Base-by-base conservation (phyloP, 2,888 invertebrate genomes). In the Acleris sparsana region DNA sequence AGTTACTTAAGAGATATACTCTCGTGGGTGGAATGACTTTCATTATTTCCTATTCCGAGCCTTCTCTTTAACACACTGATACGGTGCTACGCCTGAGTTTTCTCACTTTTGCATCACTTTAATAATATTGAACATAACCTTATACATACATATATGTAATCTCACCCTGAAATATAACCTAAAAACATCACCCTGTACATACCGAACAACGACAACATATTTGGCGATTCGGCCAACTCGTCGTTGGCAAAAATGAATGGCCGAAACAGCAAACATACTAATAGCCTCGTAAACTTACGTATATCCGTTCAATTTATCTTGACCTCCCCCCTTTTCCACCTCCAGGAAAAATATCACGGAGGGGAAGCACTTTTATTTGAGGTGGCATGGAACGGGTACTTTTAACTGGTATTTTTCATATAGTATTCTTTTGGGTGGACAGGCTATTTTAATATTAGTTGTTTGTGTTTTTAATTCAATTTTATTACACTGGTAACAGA, bases 211-310 rank as follows among this genome's bases (percentile, higher is more conserved):
- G 68, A 69, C 75, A 79, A 75, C 77, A 80, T 74, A 75, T 74
- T 74, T 72, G 75, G 71, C 71, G 73, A 76, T 73, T 75, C 75
- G 76, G 82, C 79, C 80, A 80, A 80, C 73, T 79, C 75, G 74
- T 75, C 77, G 77, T 79, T 80, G 80, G 82, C 79, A 82, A 82
- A 84, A 85, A 84, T 79, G 79, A 73, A 68, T 66, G 68, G 79
- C 79, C 79, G 79, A 79, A 84, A 84, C 80, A 82, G 82, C 85
- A 86, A 87, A 87, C 84, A 88, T 78, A 80, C 86, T 86, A 87
- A 89, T 87, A 81, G 83, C 78, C 74, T 75, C 84, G 80, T 86
- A 85, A 84, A 85, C 80, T 79, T 78, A 81, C 78, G 73, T 80
- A 75, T 73, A 78, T 71, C 72, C 70, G 67, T 69, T 85, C 83